Evolutionary conservation across 2,797 vertebrate species (phyloP), one percentile per base, ranked within the genome.

Genomic region (Sphaeramia orbicularis): DNA sequence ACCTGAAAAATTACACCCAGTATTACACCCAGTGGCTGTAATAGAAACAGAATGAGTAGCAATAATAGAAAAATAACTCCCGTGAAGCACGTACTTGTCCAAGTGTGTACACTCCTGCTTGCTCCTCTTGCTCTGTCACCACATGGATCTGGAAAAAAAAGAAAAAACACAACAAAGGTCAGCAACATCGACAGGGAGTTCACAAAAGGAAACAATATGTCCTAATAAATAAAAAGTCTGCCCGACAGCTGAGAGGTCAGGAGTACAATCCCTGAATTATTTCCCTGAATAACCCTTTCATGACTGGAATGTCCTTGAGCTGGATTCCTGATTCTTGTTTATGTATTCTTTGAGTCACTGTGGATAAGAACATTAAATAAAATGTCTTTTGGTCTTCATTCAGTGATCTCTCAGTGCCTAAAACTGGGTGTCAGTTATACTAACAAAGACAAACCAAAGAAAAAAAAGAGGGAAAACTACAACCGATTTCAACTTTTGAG

Each of bases 1-100:
- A 99, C 95, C 98, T 99, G 72, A 74, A 1, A 42, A 18, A 73
- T 2, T 19, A 50, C 3, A 11, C 14, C 9, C 19, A 62, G 30
- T 3, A 21, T 7, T n/a, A n/a, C n/a, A n/a, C n/a, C n/a, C 6
- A 49, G 38, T 9, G 10, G 7, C 0, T 0, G 27, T 12, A 12
- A 41, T 18, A 38, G 14, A 50, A 1, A n/a, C 1, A n/a, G 0
- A 35, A 48, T 42, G 0, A 11, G n/a, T 0, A 7, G 5, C 1
- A 57, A 47, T 56, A 37, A 0, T 55, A n/a, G 10, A 16, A 24
- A 6, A 63, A n/a, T 9, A 6, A 24, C 18, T 6, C 53, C 3
- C 4, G 7, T 11, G 3, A 47, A 65, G 1, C 3, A 42, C 80
- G n/a, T 77, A 94, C 94, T 73, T 94, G 87, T 67, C 75, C 80